A percentile compares a stretch with the other conserved stretches of the same genome.
Conservation (phyloP, 2,113 vertebrate genomes). For the Odocoileus hemionus region DNA sequence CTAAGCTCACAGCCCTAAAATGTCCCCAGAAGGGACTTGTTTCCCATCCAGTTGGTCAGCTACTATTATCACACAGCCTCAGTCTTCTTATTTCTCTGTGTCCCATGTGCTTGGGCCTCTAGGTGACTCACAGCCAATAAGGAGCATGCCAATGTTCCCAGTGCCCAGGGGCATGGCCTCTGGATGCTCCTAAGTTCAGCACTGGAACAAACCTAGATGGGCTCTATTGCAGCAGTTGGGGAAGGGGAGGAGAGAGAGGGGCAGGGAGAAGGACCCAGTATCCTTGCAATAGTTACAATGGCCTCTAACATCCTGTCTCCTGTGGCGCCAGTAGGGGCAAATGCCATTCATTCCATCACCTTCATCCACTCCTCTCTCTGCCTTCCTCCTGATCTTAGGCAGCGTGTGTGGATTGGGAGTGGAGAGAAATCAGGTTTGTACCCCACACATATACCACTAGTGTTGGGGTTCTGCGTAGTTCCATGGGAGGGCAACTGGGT, state of each 20-base stretch:
- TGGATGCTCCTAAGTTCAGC: not conserved
- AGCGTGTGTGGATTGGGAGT: accelerated
- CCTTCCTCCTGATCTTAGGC: not conserved
- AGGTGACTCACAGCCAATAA: not conserved
- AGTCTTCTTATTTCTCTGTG: not conserved
- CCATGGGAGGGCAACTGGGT: not conserved
- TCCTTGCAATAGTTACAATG: not conserved
- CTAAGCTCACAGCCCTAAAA: not conserved
- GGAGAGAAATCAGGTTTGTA: not conserved
- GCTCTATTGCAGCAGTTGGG: not conserved
- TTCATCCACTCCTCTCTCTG: not conserved
- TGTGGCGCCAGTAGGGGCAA: not conserved
- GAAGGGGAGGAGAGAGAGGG: not conserved
- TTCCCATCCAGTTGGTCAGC: not conserved
- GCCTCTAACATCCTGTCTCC: not conserved
- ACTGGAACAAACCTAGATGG: not conserved
- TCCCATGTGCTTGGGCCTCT: not conserved
- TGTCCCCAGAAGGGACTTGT: not conserved
- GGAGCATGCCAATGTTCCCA: not conserved
- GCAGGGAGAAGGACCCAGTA: not conserved
- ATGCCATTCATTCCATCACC: not conserved
- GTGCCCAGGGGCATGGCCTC: not conserved
- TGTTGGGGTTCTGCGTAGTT: not conserved
- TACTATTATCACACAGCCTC: not conserved
- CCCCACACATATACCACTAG: no score